A percentile compares a stretch with the other conserved stretches of the same genome.
Evolutionary conservation across 2,113 vertebrate genomes (phyloP).

Genomic region (Perccottus glenii): DNA sequence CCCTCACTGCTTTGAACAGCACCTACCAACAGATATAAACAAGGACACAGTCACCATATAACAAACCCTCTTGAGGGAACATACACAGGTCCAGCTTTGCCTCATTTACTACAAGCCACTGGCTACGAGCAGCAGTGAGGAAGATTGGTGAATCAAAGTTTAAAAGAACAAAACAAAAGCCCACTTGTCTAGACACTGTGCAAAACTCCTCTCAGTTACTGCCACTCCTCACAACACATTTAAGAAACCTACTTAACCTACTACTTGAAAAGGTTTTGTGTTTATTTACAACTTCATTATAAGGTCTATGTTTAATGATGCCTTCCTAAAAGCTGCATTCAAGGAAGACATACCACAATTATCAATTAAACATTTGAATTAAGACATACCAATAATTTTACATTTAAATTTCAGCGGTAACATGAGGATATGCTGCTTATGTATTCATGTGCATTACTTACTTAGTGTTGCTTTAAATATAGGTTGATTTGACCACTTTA

Average conservation of each 20-base stretch:
- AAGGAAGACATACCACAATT: conserved; percentile 25
- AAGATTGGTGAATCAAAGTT: conserved; percentile 45
- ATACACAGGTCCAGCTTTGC: conserved; percentile 39
- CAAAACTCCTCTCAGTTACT: conserved; percentile 43
- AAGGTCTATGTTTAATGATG: neutral
- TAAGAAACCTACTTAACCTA: neutral
- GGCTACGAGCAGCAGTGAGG: conserved; percentile 48
- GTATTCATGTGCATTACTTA: neutral
- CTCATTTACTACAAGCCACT: conserved; percentile 51
- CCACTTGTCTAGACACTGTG: conserved; percentile 34
- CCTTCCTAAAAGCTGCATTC: conserved; percentile 15
- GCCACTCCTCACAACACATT: conserved; percentile 15
- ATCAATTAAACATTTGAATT: neutral
- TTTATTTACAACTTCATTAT: neutral
- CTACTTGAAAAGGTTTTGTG: neutral
- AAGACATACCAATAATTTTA: neutral
- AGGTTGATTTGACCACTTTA: neutral
- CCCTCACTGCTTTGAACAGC: neutral
- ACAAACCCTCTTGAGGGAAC: conserved; percentile 39
- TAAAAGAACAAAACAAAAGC: too few species aligned
- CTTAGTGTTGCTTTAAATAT: neutral
- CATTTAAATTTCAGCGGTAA: neutral
- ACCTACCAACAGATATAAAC: conserved; percentile 25
- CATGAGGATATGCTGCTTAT: neutral
- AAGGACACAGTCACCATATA: conserved; percentile 30